Base-by-base conservation (phyloP, 2,797 vertebrate genomes). In the Sphenopsis melanotis region DNA sequence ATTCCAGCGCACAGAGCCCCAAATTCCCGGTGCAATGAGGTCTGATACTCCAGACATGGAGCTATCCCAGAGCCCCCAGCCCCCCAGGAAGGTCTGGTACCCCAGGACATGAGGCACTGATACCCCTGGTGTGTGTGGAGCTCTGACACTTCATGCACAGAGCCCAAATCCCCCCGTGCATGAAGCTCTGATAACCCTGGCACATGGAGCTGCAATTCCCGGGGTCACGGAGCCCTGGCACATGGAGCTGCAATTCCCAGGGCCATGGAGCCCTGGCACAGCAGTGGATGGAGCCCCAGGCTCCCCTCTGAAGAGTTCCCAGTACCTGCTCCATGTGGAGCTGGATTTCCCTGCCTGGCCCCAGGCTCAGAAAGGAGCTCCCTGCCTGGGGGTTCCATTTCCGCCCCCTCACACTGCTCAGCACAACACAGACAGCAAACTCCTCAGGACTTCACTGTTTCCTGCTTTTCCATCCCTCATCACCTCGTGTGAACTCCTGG, bases 221-320 rank as follows among this genome's bases (percentile, higher is more conserved):
- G 4, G 64, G 10, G 0, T 2, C 13, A 7, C 0, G 5, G 17
- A 56, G 39, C 17, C 10, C 16, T 50, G 10, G 6, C 21, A 53
- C 6, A 4, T 8, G 9, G 29, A 76, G 49, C 32, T 37, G 4
- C 1, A 4, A 0, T 11, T 9, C 36, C 5, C 16, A 6, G 24
- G 29, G 5, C 3, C 7, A 14, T 9, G 37, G 30, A 55, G 32
- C n/a, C 26, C 84, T 19, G 47, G 47, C 23, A 60, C 5, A 3
- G 22, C 20, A 5, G 2, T 7, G 41, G 10, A 37, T 18, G 30
- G 18, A 76, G 46, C 34, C 60, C n/a, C 71, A 27, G 50, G 9
- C 37, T 59, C 37, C 11, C 3, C 47, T 42, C 24, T 13, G 37
- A 37, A 39, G 53, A n/a, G 21, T 3, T 16, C 39, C 19, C 57